phyloP scores from a whole-genome alignment of 2,888 invertebrate species.

The Epinotia ramella region DNA sequence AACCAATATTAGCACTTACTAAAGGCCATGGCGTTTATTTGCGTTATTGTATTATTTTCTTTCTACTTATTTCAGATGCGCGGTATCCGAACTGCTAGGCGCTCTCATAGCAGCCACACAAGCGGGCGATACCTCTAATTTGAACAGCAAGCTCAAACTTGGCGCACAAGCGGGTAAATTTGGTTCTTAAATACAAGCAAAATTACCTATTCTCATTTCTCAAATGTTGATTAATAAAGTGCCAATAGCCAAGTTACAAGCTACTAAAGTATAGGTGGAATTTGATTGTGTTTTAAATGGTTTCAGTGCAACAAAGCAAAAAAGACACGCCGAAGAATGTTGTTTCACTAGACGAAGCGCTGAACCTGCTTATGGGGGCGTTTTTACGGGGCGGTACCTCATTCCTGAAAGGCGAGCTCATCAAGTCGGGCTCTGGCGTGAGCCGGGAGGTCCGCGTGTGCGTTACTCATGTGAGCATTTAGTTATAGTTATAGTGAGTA shows the following conservation, averaged over 20 bases:
- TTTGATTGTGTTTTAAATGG: not conserved
- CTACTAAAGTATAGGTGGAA: not conserved
- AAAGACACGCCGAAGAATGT: constrained; percentile 87
- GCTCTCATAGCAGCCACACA: constrained; percentile 94
- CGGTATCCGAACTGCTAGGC: constrained; percentile 96
- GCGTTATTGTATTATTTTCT: not conserved
- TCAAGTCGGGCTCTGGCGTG: constrained; percentile 96
- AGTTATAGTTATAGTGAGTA: not conserved
- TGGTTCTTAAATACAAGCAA: not conserved
- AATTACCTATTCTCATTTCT: not conserved
- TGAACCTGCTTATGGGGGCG: constrained; percentile 96
- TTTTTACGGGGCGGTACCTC: constrained; percentile 97
- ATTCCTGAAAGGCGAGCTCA: constrained; percentile 98
- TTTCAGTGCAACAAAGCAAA: constrained; percentile 86
- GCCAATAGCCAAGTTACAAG: not conserved
- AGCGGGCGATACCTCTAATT: constrained; percentile 84
- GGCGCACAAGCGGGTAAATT: constrained; percentile 71
- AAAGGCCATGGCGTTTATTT: not conserved
- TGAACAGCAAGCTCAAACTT: constrained; percentile 72
- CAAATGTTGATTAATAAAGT: not conserved
- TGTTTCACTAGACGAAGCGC: constrained; percentile 95
- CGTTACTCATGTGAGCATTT: constrained; percentile 94
- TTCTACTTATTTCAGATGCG: constrained; percentile 82
- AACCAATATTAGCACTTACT: not conserved
- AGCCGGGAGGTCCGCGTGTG: constrained; percentile 98